Conservation (phyloP, 2,797 vertebrate genomes). For the Darevskia nairensis region DNA sequence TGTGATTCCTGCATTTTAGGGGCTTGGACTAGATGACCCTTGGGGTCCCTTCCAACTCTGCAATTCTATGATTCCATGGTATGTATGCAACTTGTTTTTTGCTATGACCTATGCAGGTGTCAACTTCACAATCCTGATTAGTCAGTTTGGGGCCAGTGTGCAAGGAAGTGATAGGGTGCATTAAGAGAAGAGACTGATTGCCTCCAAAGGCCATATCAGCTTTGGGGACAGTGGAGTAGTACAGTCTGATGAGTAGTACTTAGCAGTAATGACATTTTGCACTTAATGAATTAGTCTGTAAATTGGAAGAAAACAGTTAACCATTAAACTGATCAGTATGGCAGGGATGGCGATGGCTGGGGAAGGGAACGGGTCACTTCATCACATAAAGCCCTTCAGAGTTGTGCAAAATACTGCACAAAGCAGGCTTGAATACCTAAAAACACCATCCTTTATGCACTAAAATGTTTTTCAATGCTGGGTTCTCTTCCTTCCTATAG, state of each 20-base stretch:
- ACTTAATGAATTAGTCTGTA: constrained; percentile 33
- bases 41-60: too few species aligned
- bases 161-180: not conserved
- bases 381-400: not conserved
- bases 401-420: too few species aligned
- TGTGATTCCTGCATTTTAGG: too few species aligned
- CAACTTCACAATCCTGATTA: not conserved
- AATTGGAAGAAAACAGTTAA: constrained; percentile 32
- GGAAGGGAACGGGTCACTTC: too few species aligned
- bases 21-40: too few species aligned
- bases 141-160: not conserved
- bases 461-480: not conserved
- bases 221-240: not conserved
- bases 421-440: not conserved
- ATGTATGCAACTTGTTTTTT: too few species aligned
- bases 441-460: not conserved
- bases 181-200: constrained; percentile 10
- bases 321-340: constrained; percentile 16
- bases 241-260: constrained; percentile 1
- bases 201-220: constrained; percentile 14
- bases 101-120: not conserved
- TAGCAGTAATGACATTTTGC: constrained; percentile 28
- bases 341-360: not conserved
- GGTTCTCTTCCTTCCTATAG: not conserved
- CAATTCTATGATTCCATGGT: too few species aligned